Percentiles rank a stretch among this genome's conserved stretches.
These are phyloP conservation scores for Eretmochelys imbricata DNA, from an alignment of 2,113 vertebrate species.

Conservation along the genomic window DNA sequence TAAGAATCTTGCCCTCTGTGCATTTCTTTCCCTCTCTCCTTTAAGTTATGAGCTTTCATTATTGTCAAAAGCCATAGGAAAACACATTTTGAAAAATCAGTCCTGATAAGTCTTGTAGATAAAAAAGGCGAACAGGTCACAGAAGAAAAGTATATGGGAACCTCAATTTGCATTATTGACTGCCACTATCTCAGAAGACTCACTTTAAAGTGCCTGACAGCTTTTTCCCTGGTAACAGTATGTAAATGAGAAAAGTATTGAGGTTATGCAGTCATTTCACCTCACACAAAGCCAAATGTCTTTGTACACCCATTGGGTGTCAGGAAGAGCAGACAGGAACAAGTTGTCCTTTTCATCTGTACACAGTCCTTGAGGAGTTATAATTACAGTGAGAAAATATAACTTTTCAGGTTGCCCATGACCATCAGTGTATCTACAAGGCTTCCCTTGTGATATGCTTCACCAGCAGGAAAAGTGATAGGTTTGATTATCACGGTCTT, in stretches of 20 bases:
- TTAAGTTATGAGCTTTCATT: constrained; percentile 34
- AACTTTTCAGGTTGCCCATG: not conserved
- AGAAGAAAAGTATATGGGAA: constrained; percentile 21
- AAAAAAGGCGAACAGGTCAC: constrained; percentile 24
- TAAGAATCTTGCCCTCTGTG: constrained; percentile 24
- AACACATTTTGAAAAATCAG: constrained; percentile 19
- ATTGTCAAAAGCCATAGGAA: constrained; percentile 35
- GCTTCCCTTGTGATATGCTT: not conserved
- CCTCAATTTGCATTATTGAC: constrained; percentile 57
- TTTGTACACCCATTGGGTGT: not conserved
- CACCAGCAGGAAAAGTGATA: not conserved
- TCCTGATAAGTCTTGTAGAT: constrained; percentile 23
- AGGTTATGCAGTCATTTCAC: constrained; percentile 12
- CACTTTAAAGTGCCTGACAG: not conserved
- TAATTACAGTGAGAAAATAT: not conserved
- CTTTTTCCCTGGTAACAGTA: not conserved
- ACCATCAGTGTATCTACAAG: not conserved
- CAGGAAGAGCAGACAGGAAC: constrained; percentile 8
- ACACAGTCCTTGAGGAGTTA: not conserved
- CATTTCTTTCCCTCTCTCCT: constrained; percentile 19
- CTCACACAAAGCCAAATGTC: constrained; percentile 19
- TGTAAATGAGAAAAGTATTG: constrained; percentile 31
- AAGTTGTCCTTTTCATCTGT: constrained; percentile 18
- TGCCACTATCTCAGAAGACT: constrained; percentile 24
- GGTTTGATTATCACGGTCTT: not conserved